Evolutionary conservation across 2,113 vertebrate genomes (phyloP).

Genomic region (Scartelaos histophorus): DNA sequence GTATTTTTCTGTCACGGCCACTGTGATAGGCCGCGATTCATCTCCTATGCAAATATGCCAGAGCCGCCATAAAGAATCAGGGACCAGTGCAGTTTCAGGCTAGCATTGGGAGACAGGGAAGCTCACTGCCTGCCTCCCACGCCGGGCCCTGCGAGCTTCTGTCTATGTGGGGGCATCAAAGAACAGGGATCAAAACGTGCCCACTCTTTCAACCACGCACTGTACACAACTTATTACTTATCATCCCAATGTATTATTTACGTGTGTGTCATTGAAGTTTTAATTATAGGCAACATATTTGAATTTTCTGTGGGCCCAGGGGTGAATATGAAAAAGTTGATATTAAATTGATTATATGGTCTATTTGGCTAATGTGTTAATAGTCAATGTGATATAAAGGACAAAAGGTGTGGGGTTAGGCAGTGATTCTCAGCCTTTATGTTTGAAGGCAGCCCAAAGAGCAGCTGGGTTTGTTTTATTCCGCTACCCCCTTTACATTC

Average conservation of each 20-base stretch:
- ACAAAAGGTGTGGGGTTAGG: no score
- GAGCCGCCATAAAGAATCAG: constrained; percentile 33
- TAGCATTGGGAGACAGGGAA: constrained; percentile 15
- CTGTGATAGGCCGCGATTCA: constrained; percentile 49
- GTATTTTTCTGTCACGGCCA: constrained; percentile 50
- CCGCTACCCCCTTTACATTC: no score
- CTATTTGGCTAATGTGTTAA: no score
- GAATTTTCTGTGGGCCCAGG: not conserved
- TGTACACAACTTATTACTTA: not conserved
- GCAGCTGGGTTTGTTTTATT: no score
- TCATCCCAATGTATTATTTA: not conserved
- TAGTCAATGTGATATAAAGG: no score
- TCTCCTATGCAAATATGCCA: constrained; percentile 54
- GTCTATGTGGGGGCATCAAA: constrained; percentile 50
- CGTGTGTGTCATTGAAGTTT: constrained; percentile 7
- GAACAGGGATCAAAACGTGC: constrained; percentile 46
- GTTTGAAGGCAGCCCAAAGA: no score
- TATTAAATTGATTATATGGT: not conserved
- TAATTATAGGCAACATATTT: constrained; percentile 7
- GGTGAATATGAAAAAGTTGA: not conserved
- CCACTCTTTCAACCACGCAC: constrained; percentile 13
- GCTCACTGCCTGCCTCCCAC: constrained; percentile 37
- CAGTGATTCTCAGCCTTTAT: no score
- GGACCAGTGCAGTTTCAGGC: constrained; percentile 12
- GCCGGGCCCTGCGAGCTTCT: constrained; percentile 20